Base-by-base conservation (phyloP, 2,888 invertebrate genomes). In the Synergus itoensis region DNA sequence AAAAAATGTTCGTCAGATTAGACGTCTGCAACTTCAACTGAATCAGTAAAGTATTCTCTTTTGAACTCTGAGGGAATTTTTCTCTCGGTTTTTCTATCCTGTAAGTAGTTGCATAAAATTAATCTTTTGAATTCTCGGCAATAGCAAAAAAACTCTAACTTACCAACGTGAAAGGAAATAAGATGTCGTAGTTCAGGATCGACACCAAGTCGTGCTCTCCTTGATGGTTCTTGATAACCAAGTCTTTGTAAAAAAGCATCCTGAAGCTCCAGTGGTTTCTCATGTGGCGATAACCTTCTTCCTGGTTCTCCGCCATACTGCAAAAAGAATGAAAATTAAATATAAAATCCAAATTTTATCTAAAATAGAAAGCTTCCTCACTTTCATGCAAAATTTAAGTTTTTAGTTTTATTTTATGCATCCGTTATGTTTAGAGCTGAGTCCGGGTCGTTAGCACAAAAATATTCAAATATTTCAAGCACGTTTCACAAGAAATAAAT, bases 161-260 rank as follows among this genome's bases (percentile, higher is more conserved):
- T 82, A 93, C 93, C 93, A 12, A 94, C 93, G 86, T 95, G 94
- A 93, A 95, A 95, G 67, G 94, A 93, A 81, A 95, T 90, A 80
- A 94, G 93, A 91, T 94, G 94, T 63, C 94, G 93, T 81, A 95
- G 90, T 88, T 95, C 95, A 41, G 95, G 95, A 91, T 95, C 95
- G 80, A 95, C 95, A 14, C 95, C 95, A 81, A 95, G 91, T 64
- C 95, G 93, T 45, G 94, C 91, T 82, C 95, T 93, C 78, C 95
- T 92, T 21, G 94, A 93, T 85, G 93, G 90, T 75, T 95, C 94
- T 77, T 92, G 92, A 93, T 95, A 95, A 9, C 95, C 95, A 78
- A 94, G 93, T 62, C 92, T 93, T 76, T 93, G 93, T 80, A 95
- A 92, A 90, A 94, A 94, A 82, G 94, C 93, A 87, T 95, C 95